phyloP scores from a whole-genome alignment of 2,888 invertebrate species.

The Meghimatium bilineatum region DNA sequence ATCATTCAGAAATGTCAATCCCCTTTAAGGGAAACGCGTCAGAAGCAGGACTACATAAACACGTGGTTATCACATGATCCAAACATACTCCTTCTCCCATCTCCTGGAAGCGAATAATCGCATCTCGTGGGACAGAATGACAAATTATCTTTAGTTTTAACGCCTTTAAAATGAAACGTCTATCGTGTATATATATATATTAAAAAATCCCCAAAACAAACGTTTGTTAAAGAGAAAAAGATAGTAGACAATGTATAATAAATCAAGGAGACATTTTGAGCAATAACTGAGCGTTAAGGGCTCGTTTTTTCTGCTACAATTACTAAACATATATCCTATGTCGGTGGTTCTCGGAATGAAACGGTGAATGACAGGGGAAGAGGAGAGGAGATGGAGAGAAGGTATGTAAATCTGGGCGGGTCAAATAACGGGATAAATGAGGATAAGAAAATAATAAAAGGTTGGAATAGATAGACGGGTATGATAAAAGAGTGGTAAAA shows the following conservation, averaged over 20 bases:
- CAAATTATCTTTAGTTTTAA: not conserved
- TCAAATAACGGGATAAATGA: not conserved
- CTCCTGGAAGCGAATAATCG: not conserved
- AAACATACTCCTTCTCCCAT: not conserved
- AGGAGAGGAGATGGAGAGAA: not conserved
- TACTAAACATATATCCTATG: not conserved
- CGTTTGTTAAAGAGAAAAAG: not conserved
- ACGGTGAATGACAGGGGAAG: not conserved
- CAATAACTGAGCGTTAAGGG: not conserved
- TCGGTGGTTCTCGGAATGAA: not conserved
- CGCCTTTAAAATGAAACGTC: not conserved
- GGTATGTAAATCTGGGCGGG: not conserved
- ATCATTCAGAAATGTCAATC: too few species aligned
- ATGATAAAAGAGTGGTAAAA: not conserved
- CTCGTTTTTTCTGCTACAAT: not conserved
- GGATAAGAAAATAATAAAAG: not conserved
- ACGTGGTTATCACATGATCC: too few species aligned
- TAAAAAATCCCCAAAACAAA: not conserved
- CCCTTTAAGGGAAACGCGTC: too few species aligned
- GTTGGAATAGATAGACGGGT: not conserved
- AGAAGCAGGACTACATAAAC: too few species aligned
- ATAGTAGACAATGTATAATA: not conserved
- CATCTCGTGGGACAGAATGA: not conserved
- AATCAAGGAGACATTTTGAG: not conserved
- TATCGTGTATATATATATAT: too few species aligned